Percentiles rank a stretch among this genome's conserved stretches.
Evolutionary conservation across 2,113 vertebrate species (phyloP).

Genomic region (Pycnonotus jocosus): DNA sequence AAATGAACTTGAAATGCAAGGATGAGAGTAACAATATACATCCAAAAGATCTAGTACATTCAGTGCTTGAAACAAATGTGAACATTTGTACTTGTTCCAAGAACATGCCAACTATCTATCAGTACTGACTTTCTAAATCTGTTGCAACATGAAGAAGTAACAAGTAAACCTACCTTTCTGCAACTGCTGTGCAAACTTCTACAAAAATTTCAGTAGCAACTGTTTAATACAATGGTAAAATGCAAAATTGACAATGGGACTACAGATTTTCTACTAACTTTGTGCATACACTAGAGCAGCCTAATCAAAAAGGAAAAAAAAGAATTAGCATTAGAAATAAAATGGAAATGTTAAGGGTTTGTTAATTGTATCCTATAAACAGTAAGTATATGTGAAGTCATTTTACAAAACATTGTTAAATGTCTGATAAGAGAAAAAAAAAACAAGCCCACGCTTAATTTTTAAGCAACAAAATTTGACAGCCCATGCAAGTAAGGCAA

Average conservation of each 20-base stretch:
- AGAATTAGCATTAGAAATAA: background rate
- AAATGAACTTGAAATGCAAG: background rate
- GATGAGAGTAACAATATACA: background rate
- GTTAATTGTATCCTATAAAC: background rate
- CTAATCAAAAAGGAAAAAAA: background rate
- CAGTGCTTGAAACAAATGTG: background rate
- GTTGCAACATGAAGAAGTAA: background rate
- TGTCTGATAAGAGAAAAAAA: background rate
- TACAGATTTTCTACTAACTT: background rate
- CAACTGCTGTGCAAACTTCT: background rate
- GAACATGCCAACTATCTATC: background rate
- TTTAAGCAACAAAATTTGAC: background rate
- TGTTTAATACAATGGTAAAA: background rate
- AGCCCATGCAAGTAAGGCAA: background rate
- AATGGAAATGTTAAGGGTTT: background rate
- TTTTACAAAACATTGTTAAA: background rate
- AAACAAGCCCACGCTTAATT: background rate
- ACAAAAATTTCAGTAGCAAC: background rate
- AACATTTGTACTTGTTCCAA: background rate
- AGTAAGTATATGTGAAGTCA: background rate
- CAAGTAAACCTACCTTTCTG: background rate
- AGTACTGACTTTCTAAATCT: background rate
- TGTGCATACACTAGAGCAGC: background rate
- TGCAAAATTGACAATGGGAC: background rate
- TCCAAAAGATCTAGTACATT: background rate